Evolutionary conservation across 2,888 invertebrate species (phyloP).

Genomic region (Endotricha flammealis): DNA sequence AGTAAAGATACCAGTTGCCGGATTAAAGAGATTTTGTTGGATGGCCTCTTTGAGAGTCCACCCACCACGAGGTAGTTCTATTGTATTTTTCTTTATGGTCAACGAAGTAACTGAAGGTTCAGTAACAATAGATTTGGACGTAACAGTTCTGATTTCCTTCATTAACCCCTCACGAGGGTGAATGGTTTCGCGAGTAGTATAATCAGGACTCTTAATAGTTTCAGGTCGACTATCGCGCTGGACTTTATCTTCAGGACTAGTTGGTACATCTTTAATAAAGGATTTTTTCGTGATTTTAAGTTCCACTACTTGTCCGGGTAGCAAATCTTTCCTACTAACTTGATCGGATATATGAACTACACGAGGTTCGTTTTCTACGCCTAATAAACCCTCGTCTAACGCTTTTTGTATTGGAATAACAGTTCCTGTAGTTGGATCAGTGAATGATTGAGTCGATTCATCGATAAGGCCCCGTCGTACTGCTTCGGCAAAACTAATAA

Average conservation of each 20-base stretch:
- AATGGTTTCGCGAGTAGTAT: constrained; percentile 38
- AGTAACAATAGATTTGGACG: constrained; percentile 57
- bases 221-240: constrained; percentile 74
- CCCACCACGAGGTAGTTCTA: constrained; percentile 89
- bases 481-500: constrained; percentile 88
- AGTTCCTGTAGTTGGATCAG: constrained; percentile 85
- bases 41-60: constrained; percentile 92
- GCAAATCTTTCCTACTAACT: constrained; percentile 51
- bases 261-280: constrained; percentile 64
- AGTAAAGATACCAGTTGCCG: constrained; percentile 88
- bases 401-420: constrained; percentile 87
- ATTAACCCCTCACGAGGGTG: constrained; percentile 40
- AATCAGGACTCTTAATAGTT: constrained; percentile 78
- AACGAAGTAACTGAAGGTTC: constrained; percentile 70
- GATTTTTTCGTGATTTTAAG: constrained; percentile 74
- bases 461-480: constrained; percentile 88
- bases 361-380: constrained; percentile 77
- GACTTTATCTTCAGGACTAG: constrained; percentile 68
- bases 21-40: constrained; percentile 88
- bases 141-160: constrained; percentile 57
- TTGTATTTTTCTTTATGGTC: constrained; percentile 81
- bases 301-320: constrained; percentile 70
- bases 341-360: constrained; percentile 61
- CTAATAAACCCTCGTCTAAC: constrained; percentile 83
- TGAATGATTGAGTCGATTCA: constrained; percentile 85